These are phyloP conservation scores for Callipepla californica DNA, from an alignment of 2,113 vertebrate genomes.

Conservation along the genomic window DNA sequence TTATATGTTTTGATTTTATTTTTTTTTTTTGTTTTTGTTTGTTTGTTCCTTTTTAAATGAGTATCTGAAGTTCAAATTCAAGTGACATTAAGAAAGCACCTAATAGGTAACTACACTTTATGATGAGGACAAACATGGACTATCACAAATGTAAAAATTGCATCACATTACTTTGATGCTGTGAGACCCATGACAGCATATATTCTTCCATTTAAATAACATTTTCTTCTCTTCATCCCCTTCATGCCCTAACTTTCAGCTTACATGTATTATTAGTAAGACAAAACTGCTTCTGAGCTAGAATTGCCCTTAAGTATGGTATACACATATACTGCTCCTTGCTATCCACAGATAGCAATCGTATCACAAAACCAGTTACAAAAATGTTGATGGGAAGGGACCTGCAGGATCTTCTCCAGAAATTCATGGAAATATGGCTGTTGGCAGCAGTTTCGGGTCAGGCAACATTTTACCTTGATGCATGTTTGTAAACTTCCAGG, in stretches of 20 bases:
- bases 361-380: too few species aligned
- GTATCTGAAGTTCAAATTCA: not conserved
- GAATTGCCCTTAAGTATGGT: too few species aligned
- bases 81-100: not conserved
- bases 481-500: too few species aligned
- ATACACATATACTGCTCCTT: too few species aligned
- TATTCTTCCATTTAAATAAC: not conserved
- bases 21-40: not conserved
- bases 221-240: not conserved
- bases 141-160: accelerated
- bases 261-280: too few species aligned
- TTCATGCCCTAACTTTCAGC: not conserved
- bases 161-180: not conserved
- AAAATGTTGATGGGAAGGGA: too few species aligned
- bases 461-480: too few species aligned
- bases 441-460: too few species aligned
- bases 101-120: not conserved
- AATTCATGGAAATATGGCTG: too few species aligned
- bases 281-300: too few species aligned
- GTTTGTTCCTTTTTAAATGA: not conserved
- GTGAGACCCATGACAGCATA: not conserved
- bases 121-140: not conserved
- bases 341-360: too few species aligned
- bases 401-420: too few species aligned
- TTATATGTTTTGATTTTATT: not conserved